Percentiles rank a stretch among this genome's conserved stretches.
phyloP scores from a whole-genome alignment of 1,140 invertebrate genomes.

The Penaeus vannamei region DNA sequence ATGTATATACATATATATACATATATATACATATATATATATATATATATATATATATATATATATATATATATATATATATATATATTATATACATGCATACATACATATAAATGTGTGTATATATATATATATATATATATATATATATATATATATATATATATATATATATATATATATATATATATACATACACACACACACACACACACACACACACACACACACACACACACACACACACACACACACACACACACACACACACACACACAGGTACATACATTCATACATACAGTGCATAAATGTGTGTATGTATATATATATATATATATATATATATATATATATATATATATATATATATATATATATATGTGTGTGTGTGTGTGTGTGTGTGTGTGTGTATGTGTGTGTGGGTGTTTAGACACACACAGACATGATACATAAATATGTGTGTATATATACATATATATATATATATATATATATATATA shows the following conservation, averaged over 20 bases:
- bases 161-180: background rate
- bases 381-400: background rate
- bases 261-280: background rate
- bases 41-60: background rate
- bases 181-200: background rate
- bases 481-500: too few species aligned
- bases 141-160: background rate
- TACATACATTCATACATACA: slow-evolving; percentile 1
- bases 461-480: background rate
- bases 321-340: background rate
- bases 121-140: background rate
- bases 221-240: background rate
- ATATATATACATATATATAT: too few species aligned
- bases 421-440: background rate
- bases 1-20: too few species aligned
- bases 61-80: background rate
- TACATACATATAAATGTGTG: background rate
- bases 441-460: background rate
- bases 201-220: background rate
- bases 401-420: background rate
- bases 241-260: slow-evolving; percentile 7
- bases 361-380: background rate
- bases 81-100: background rate
- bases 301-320: background rate
- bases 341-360: slow-evolving; percentile 37